These are phyloP conservation scores for Anthrax anthrax DNA, from an alignment of 2,888 invertebrate genomes.

Conservation along the genomic window DNA sequence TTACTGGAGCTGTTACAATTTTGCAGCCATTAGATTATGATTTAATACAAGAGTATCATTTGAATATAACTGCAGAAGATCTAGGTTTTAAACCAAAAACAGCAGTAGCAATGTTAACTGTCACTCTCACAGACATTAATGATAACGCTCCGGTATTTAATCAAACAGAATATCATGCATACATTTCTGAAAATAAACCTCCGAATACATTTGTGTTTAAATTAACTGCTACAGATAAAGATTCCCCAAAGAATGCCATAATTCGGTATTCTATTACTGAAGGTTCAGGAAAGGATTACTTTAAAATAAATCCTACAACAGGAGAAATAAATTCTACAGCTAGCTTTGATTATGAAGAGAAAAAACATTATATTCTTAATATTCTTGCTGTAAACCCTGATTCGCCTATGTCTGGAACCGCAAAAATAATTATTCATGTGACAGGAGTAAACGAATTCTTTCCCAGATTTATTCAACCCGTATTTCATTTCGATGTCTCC, in stretches of 20 bases:
- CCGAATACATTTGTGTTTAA: conserved; percentile 58
- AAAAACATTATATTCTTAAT: conserved; percentile 54
- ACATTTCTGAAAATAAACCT: conserved; percentile 69
- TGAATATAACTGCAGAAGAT: conserved; percentile 81
- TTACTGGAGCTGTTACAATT: conserved; percentile 67
- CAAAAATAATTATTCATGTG: conserved; percentile 58
- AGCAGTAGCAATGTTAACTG: conserved; percentile 65
- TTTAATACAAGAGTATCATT: conserved; percentile 61
- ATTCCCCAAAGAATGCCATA: conserved; percentile 75
- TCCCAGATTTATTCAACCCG: conserved; percentile 75
- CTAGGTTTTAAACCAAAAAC: conserved; percentile 65
- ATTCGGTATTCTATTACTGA: conserved; percentile 71
- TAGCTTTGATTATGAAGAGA: conserved; percentile 79
- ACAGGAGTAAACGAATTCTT: conserved; percentile 81
- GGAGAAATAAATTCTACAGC: conserved; percentile 62
- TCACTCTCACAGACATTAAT: conserved; percentile 82
- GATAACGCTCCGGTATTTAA: conserved; percentile 84
- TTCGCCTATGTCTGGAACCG: conserved; percentile 60
- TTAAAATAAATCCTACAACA: conserved; percentile 59
- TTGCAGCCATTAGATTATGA: conserved; percentile 75
- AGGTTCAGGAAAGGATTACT: conserved; percentile 57
- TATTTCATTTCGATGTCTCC: conserved; percentile 84
- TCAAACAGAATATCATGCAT: conserved; percentile 59
- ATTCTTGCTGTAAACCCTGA: conserved; percentile 79
- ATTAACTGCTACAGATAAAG: conserved; percentile 66